Percentiles rank a stretch among this genome's conserved stretches.
Evolutionary conservation across 2,797 vertebrate genomes (phyloP).

Genomic region (Enteromius afrohamiltoni): DNA sequence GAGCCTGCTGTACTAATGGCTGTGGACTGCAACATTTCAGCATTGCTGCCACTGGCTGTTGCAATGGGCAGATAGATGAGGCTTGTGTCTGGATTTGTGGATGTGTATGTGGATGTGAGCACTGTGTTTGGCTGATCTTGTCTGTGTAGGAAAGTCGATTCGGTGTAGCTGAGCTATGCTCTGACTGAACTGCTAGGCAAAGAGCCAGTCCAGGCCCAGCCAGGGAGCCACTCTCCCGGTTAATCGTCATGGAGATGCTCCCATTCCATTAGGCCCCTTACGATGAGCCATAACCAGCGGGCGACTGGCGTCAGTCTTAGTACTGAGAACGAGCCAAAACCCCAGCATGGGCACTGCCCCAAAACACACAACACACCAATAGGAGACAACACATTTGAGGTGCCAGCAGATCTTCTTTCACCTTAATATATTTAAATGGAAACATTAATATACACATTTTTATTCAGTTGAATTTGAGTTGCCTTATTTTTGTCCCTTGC

Average conservation of each 20-base stretch:
- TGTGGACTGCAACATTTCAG: constrained; percentile 48
- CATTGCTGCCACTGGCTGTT: constrained; percentile 42
- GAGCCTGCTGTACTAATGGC: constrained; percentile 42
- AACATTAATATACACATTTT: neutral
- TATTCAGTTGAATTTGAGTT: neutral
- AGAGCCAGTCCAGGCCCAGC: constrained; percentile 50
- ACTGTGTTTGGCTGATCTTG: constrained; percentile 30
- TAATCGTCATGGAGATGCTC: constrained; percentile 58
- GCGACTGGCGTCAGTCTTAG: constrained; percentile 45
- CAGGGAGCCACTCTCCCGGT: constrained; percentile 56
- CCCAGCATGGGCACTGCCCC: constrained; percentile 30
- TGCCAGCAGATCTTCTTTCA: constrained; percentile 15
- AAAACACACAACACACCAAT: constrained; percentile 18
- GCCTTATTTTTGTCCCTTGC: neutral
- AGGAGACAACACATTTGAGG: neutral
- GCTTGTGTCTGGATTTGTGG: constrained; percentile 30
- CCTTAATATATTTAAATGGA: neutral
- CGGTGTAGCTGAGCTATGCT: constrained; percentile 37
- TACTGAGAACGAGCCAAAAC: constrained; percentile 36
- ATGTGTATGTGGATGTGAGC: constrained; percentile 31
- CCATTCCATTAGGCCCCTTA: constrained; percentile 58
- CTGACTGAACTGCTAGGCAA: constrained; percentile 58
- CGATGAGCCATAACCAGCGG: constrained; percentile 40
- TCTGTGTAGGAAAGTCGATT: constrained; percentile 31
- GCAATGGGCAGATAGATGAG: constrained; percentile 28